A percentile compares a stretch with the other conserved stretches of the same genome.
These are phyloP conservation scores for Nesoenas mayeri DNA, from an alignment of 2,113 vertebrate genomes.

Conservation along the genomic window DNA sequence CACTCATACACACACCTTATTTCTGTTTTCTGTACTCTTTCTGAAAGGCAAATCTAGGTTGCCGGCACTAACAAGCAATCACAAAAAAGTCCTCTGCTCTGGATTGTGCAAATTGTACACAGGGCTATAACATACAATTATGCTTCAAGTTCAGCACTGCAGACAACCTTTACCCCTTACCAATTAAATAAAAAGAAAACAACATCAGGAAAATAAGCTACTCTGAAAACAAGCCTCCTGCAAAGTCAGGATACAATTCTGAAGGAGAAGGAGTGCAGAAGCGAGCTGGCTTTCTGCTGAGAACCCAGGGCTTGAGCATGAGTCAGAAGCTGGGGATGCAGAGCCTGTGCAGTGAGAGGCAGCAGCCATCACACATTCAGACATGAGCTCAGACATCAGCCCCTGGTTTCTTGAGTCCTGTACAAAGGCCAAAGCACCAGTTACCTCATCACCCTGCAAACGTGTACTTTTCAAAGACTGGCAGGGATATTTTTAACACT, in stretches of 20 bases:
- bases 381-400: not conserved
- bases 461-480: not conserved
- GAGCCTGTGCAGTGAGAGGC: not conserved
- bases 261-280: not conserved
- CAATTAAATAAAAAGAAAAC: not conserved
- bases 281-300: not conserved
- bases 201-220: not conserved
- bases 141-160: not conserved
- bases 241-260: not conserved
- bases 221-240: not conserved
- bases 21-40: not conserved
- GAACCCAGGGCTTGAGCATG: not conserved
- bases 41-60: not conserved
- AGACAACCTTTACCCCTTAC: not conserved
- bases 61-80: not conserved
- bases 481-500: slow-evolving; percentile 12
- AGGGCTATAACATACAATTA: not conserved
- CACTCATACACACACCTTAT: not conserved
- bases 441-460: not conserved
- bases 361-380: slow-evolving; percentile 23
- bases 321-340: not conserved
- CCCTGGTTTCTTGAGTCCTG: not conserved
- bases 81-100: not conserved
- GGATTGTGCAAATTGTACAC: not conserved
- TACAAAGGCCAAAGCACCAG: not conserved